phyloP scores from a whole-genome alignment of 1,140 invertebrate genomes.

The Venturia canescens region DNA sequence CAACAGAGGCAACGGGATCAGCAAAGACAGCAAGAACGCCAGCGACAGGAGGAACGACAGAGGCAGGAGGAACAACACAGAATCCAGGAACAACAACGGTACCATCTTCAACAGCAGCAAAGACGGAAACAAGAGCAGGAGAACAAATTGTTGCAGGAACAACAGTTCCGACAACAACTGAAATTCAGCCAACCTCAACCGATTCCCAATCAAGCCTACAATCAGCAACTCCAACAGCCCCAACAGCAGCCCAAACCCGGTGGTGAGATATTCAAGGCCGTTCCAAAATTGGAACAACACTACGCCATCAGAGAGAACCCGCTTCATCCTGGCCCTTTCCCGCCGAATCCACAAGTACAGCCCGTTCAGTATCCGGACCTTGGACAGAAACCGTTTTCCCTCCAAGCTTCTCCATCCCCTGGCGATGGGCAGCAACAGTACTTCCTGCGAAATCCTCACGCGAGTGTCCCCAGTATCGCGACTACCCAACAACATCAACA shows the following conservation, averaged over 20 bases:
- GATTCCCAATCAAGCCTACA: conserved; percentile 63
- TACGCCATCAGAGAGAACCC: conserved; percentile 76
- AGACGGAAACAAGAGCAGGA: conserved; percentile 65
- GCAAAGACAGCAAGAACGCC: conserved; percentile 62
- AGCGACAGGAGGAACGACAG: conserved; percentile 57
- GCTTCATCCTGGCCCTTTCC: conserved; percentile 73
- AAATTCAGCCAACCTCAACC: conserved; percentile 71
- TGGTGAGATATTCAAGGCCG: conserved; percentile 84
- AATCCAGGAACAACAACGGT: conserved; percentile 60
- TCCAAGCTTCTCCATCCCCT: conserved; percentile 56
- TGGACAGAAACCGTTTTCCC: conserved; percentile 57
- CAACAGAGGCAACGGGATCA: conserved; percentile 60
- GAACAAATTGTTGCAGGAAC: conserved; percentile 74
- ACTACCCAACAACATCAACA: conserved; percentile 60
- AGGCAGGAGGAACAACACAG: conserved; percentile 54
- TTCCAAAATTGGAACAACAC: conserved; percentile 87
- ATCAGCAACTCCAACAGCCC: conserved; percentile 61
- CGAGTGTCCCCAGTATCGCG: conserved; percentile 56
- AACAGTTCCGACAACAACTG: conserved; percentile 73
- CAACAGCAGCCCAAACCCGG: conserved; percentile 77
- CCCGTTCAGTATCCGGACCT: conserved; percentile 54
- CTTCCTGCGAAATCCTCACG: conserved; percentile 16
- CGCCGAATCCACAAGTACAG: conserved; percentile 62
- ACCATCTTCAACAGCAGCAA: conserved; percentile 57
- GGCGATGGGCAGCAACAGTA: conserved; percentile 54